These are phyloP conservation scores for Halocynthia roretzi DNA, from an alignment of 23 tunicate genomes.

Conservation along the genomic window DNA sequence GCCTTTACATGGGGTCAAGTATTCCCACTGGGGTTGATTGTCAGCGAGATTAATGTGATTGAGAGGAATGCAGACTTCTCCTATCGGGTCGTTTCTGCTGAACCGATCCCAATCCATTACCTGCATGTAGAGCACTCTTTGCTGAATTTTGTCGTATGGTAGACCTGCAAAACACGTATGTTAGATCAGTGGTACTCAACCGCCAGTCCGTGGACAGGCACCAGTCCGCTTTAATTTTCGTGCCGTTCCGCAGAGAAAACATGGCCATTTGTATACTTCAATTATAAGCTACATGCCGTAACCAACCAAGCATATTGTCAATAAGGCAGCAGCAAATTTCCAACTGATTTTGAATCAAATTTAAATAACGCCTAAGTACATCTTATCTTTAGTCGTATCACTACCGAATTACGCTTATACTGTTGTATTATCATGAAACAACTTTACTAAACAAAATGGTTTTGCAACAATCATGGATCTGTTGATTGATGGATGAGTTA, in stretches of 20 bases:
- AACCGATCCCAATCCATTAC: slow-evolving; percentile 94
- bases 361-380: background rate
- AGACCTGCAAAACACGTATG: slow-evolving; percentile 36
- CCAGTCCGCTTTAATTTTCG: too few species aligned
- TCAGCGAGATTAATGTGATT: slow-evolving; percentile 34
- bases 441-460: too few species aligned
- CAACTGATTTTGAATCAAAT: too few species aligned
- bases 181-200: too few species aligned
- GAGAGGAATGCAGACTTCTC: slow-evolving; percentile 79
- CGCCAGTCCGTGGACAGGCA: too few species aligned
- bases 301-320: background rate
- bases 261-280: too few species aligned
- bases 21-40: slow-evolving; percentile 33
- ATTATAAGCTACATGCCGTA: background rate
- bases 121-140: slow-evolving; percentile 89
- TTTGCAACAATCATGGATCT: too few species aligned
- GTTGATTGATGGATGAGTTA: too few species aligned
- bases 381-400: too few species aligned
- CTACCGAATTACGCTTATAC: too few species aligned
- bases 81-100: slow-evolving; percentile 93
- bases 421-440: too few species aligned
- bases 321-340: background rate
- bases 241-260: too few species aligned
- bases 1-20: slow-evolving; percentile 36
- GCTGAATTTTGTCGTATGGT: slow-evolving; percentile 79